A percentile compares a stretch with the other conserved stretches of the same genome.
Evolutionary conservation across 1,140 invertebrate species (phyloP).

Genomic region (Papilio machaon): DNA sequence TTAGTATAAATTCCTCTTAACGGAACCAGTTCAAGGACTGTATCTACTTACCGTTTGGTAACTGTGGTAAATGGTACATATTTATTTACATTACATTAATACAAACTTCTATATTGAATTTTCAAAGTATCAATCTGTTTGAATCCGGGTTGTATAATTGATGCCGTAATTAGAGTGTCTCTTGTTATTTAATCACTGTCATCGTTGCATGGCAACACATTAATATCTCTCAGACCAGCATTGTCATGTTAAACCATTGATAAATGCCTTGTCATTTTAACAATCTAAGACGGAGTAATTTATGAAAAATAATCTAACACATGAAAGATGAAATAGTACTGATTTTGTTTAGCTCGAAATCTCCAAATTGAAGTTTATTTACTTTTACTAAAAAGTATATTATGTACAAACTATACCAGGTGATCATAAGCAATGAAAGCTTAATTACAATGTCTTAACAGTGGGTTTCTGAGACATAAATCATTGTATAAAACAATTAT

Average conservation of each 20-base stretch:
- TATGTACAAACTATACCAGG: too few relatives aligned
- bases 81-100: too few relatives aligned
- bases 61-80: too few relatives aligned
- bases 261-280: not conserved
- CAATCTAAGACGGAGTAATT: not conserved
- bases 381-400: too few relatives aligned
- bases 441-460: too few relatives aligned
- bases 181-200: constrained; percentile 15
- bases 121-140: not conserved
- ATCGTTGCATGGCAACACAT: constrained; percentile 1
- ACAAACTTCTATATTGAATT: not conserved
- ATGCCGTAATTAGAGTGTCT: not conserved
- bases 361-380: too few relatives aligned
- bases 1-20: not conserved
- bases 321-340: not conserved
- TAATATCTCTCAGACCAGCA: not conserved
- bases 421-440: too few relatives aligned
- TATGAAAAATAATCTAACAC: not conserved
- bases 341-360: not conserved
- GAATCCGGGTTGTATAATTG: not conserved
- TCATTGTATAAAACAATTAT: too few relatives aligned
- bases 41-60: not conserved
- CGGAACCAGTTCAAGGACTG: not conserved
- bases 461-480: too few relatives aligned
- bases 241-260: not conserved